Conservation (phyloP, 2,797 vertebrate species). For the Artibeus lituratus region DNA sequence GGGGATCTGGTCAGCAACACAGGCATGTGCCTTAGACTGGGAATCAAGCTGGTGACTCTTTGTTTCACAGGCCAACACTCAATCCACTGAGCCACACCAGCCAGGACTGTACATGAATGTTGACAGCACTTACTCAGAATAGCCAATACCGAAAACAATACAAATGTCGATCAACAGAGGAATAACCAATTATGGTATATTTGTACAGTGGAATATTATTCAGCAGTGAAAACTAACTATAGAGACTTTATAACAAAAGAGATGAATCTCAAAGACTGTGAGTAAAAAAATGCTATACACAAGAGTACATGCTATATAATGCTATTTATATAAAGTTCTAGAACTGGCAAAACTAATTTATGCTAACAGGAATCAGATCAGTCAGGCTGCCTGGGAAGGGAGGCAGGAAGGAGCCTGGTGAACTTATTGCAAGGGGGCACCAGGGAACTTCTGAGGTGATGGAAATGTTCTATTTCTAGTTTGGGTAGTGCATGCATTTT, state of each 20-base stretch:
- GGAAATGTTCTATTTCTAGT: neutral
- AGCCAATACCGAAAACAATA: constrained; percentile 10
- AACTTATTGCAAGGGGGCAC: neutral
- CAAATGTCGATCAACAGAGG: neutral
- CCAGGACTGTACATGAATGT: neutral
- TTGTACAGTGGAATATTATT: neutral
- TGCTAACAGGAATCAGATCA: neutral
- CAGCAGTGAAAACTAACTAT: neutral
- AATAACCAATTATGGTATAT: neutral
- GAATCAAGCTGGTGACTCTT: too few relatives aligned
- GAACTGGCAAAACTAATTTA: neutral
- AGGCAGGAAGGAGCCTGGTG: neutral
- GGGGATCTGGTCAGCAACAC: too few relatives aligned
- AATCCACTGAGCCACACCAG: too few relatives aligned
- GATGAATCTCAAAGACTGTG: neutral
- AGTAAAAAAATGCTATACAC: neutral
- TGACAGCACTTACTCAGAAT: neutral
- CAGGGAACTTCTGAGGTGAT: neutral
- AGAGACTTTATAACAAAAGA: constrained; percentile 3
- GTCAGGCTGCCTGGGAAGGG: neutral
- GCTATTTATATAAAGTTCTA: constrained; percentile 7
- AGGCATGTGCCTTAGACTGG: too few relatives aligned
- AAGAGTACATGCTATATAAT: neutral
- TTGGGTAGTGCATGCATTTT: neutral
- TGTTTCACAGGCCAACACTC: too few relatives aligned